phyloP scores from a whole-genome alignment of 1,140 invertebrate genomes.

The Neodiprion virginianus region DNA sequence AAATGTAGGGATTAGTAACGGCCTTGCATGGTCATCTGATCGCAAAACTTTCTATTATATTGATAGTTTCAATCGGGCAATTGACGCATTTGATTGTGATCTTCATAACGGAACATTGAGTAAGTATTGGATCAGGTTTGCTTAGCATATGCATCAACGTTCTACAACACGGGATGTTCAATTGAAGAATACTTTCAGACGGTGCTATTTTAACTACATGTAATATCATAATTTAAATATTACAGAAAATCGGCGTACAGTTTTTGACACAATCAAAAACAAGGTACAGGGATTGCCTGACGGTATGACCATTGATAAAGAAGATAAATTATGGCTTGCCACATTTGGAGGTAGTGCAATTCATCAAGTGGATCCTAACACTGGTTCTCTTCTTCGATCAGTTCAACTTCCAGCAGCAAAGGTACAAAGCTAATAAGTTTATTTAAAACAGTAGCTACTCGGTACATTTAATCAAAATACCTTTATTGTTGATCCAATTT shows the following conservation, averaged over 20 bases:
- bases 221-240: background rate
- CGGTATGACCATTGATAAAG: slow-evolving; percentile 56
- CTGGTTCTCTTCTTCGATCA: background rate
- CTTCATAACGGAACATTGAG: slow-evolving; percentile 69
- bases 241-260: slow-evolving; percentile 36
- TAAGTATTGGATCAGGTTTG: slow-evolving; percentile 52
- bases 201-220: background rate
- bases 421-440: background rate
- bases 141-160: too few relatives aligned
- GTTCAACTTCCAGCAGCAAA: background rate
- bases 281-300: slow-evolving; percentile 47
- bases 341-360: slow-evolving; percentile 35
- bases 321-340: slow-evolving; percentile 56
- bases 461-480: too few relatives aligned
- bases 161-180: background rate
- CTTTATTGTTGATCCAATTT: too few relatives aligned
- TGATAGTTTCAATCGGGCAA: slow-evolving; percentile 70
- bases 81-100: slow-evolving; percentile 78
- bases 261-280: slow-evolving; percentile 36
- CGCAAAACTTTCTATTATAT: slow-evolving; percentile 76
- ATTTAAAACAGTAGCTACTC: too few relatives aligned
- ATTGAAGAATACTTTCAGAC: background rate
- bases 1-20: slow-evolving; percentile 76
- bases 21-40: slow-evolving; percentile 77
- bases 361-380: background rate